Base-by-base conservation (phyloP, 2,797 vertebrate genomes). In the Sandelia bainsii region DNA sequence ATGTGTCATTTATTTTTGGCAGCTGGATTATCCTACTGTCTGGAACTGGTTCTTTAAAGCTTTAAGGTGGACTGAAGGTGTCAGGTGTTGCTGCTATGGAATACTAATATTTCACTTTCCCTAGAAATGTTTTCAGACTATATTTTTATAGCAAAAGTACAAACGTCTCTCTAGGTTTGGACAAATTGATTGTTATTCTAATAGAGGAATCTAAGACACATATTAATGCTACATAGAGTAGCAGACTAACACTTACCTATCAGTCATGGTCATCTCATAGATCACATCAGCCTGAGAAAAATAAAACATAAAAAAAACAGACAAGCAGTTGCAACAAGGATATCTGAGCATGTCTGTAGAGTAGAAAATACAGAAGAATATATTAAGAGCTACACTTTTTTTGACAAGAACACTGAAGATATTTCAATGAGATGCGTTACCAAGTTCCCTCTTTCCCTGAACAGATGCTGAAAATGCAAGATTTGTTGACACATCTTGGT, bases 261-360 rank as follows among this genome's bases (percentile, higher is more conserved):
- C 98, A 52, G 98, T 99, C 98, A 99, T 98, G 82, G 95, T 95
- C 95, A 99, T 97, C 91, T 99, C 98, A 93, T 98, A 97, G 93
- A 99, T 99, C 58, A 99, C 97, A 90, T 99, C 98, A 59, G 97
- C 98, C 98, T 99, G 82, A 59, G 89, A 83, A 44, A 92, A 90
- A 73, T 86, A 27, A 23, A 22, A 45, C 40, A 56, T 29, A 27
- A 1, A 19, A 0, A 46, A 7, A 50, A 49, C 0, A 1, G 5
- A n/a, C 8, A 19, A 8, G n/a, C 7, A 46, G 42, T 42, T 1
- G 17, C 42, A 17, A 6, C 17, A 19, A 17, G 16, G 6, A 46
- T n/a, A 46, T 46, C 6, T 46, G 19, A 45, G 14, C 40, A 42
- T 42, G 40, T 16, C 9, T 8, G 34, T 8, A 37, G 34, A 37